Percentiles rank a stretch among this genome's conserved stretches.
Conservation (phyloP, 2,888 invertebrate species). For the Cataglyphis rosenhaueri region DNA sequence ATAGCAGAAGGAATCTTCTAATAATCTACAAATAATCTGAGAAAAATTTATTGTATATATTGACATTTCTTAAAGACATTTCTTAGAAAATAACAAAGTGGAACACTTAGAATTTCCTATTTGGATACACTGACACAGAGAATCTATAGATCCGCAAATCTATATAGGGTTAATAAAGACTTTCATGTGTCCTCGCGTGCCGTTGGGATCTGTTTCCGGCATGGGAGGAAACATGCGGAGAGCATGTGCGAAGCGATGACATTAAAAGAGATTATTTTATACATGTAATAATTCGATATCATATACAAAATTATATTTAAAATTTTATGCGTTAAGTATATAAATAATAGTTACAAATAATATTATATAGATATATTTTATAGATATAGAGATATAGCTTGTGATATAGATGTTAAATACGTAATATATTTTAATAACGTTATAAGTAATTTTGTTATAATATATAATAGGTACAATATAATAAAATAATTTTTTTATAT, state of each 20-base stretch:
- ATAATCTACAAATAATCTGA: not conserved
- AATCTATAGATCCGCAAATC: constrained; percentile 22
- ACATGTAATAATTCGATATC: not conserved
- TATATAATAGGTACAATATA: not conserved
- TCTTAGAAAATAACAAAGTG: not conserved
- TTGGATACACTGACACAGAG: not conserved
- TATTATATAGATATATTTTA: not conserved
- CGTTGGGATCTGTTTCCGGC: constrained; percentile 21
- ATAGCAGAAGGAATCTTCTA: not conserved
- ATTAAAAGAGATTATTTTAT: constrained; percentile 28
- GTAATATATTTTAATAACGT: constrained; percentile 2
- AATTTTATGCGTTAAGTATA: not conserved
- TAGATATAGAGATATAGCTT: not conserved
- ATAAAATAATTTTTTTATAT: not conserved
- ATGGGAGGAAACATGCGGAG: constrained; percentile 34
- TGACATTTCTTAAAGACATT: too few relatives aligned
- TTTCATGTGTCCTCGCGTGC: constrained; percentile 35
- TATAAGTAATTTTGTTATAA: not conserved
- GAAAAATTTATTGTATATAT: not conserved
- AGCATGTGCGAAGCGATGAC: not conserved
- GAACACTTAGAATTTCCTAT: not conserved
- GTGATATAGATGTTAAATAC: not conserved
- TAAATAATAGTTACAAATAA: not conserved
- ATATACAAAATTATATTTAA: not conserved
- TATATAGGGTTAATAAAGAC: constrained; percentile 42